Evolutionary conservation across 2,888 invertebrate species (phyloP).

Genomic region (Cheilosia variabilis): DNA sequence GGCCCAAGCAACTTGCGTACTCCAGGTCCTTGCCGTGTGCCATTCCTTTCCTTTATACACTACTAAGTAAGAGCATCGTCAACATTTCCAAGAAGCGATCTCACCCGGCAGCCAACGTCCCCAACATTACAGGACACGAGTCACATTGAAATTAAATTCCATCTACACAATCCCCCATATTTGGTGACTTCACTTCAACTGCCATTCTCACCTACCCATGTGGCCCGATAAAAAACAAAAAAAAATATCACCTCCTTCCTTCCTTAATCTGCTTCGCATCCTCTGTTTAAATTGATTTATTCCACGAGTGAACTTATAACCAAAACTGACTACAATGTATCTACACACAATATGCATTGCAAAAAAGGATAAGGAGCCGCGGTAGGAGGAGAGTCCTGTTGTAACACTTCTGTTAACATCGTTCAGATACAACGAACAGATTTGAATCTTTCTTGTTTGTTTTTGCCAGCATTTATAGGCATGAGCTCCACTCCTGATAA

Average conservation of each 20-base stretch:
- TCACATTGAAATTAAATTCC: background rate
- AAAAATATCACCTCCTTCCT: background rate
- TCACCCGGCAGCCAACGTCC: no score
- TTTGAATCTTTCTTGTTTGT: conserved; percentile 59
- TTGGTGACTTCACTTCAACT: background rate
- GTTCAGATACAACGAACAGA: conserved; percentile 62
- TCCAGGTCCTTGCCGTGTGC: no score
- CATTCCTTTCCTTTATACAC: no score
- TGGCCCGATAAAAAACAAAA: background rate
- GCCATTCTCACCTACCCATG: background rate
- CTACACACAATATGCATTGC: background rate
- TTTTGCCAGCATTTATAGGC: background rate
- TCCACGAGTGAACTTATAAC: conserved; percentile 65
- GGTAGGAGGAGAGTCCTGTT: conserved; percentile 52
- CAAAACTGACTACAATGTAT: conserved; percentile 59
- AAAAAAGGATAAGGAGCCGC: conserved; percentile 31
- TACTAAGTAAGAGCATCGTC: no score
- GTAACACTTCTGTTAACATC: conserved; percentile 70
- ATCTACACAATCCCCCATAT: background rate
- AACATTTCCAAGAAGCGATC: no score
- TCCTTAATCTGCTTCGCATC: conserved; percentile 26
- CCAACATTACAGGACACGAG: no score
- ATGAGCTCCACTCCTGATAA: background rate
- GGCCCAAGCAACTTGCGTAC: no score
- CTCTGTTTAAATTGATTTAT: conserved; percentile 56